These are phyloP conservation scores for Orthonychiurus folsomi DNA, from an alignment of 2,888 invertebrate genomes.

Conservation along the genomic window DNA sequence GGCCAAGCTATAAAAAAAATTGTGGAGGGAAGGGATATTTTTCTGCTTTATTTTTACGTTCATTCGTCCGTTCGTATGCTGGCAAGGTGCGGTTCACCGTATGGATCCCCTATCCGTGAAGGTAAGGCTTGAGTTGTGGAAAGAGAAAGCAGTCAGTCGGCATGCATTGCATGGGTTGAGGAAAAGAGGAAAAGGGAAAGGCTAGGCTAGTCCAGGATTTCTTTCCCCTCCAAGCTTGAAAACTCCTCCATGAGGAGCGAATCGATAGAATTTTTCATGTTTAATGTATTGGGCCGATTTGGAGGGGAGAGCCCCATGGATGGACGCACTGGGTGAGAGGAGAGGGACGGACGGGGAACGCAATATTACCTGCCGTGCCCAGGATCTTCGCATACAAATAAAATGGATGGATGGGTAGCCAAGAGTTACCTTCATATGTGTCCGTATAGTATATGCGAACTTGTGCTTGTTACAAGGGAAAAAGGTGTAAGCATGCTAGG, in stretches of 20 bases:
- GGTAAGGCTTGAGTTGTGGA: not conserved
- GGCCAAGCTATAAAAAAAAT: not conserved
- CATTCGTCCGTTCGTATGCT: not conserved
- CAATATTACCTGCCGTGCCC: too few species aligned
- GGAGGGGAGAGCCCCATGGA: too few species aligned
- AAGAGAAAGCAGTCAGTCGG: not conserved
- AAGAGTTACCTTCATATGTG: not conserved
- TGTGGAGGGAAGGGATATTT: not conserved
- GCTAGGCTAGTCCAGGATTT: not conserved
- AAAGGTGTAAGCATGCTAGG: too few species aligned
- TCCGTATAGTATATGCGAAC: too few species aligned
- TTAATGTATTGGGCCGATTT: constrained; percentile 1
- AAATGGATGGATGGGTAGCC: not conserved
- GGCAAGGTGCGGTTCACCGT: not conserved
- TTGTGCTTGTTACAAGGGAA: too few species aligned
- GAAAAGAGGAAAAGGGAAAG: not conserved
- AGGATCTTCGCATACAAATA: not conserved
- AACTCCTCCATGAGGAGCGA: not conserved
- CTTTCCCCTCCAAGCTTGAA: not conserved
- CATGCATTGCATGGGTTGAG: not conserved
- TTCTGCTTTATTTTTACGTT: not conserved
- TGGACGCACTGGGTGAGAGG: too few species aligned
- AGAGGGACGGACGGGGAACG: too few species aligned
- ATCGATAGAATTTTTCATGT: constrained; percentile 1
- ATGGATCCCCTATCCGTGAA: not conserved